Percentiles rank a stretch among this genome's conserved stretches.
These are phyloP conservation scores for Argopecten irradians DNA, from an alignment of 1,140 invertebrate genomes.

Conservation along the genomic window DNA sequence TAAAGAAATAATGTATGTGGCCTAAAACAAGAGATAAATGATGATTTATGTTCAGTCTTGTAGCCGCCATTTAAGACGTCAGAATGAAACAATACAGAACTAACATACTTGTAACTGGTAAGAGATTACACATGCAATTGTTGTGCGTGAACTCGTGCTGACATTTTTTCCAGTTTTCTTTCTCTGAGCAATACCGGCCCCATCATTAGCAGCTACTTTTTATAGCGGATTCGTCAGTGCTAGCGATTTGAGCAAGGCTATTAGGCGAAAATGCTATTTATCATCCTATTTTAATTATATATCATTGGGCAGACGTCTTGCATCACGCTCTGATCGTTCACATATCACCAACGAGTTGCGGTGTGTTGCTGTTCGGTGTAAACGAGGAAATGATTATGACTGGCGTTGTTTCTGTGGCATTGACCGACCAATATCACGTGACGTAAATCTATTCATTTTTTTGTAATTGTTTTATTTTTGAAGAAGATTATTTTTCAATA, in stretches of 20 bases:
- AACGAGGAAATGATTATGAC: not conserved
- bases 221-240: not conserved
- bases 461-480: too few relatives aligned
- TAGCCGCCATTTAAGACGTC: not conserved
- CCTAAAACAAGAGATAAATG: not conserved
- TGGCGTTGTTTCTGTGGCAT: not conserved
- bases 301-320: not conserved
- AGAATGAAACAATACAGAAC: not conserved
- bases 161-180: not conserved
- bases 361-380: not conserved
- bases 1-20: too few relatives aligned
- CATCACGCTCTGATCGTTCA: not conserved
- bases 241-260: not conserved
- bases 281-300: not conserved
- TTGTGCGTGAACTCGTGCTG: not conserved
- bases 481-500: too few relatives aligned
- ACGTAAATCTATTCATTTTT: too few relatives aligned
- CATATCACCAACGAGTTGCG: not conserved
- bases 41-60: not conserved
- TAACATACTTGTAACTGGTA: not conserved
- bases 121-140: not conserved
- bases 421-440: not conserved
- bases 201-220: constrained; percentile 8
- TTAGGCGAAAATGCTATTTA: constrained; percentile 1
- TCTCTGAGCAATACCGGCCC: not conserved